phyloP scores from a whole-genome alignment of 1,140 invertebrate genomes.

The Coptotermes formosanus region DNA sequence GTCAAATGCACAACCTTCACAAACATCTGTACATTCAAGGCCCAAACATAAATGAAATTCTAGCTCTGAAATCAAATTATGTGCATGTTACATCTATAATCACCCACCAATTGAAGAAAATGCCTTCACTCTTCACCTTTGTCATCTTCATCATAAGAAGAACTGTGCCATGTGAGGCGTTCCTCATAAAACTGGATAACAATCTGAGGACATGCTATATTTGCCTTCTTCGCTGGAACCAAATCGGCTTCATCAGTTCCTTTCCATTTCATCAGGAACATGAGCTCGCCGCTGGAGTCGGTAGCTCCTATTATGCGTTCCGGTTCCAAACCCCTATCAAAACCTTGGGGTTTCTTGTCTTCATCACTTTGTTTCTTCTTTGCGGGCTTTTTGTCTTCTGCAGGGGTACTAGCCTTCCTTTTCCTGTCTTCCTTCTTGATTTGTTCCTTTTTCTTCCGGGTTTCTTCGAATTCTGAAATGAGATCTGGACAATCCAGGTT shows the following conservation, averaged over 20 bases:
- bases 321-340: conserved; percentile 86
- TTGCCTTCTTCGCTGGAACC: conserved; percentile 87
- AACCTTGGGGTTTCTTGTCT: conserved; percentile 66
- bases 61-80: too few species aligned
- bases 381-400: conserved; percentile 33
- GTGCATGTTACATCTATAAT: too few species aligned
- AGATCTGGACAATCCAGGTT: conserved; percentile 92
- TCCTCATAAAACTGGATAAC: conserved; percentile 97
- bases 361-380: conserved; percentile 42
- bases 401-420: conserved; percentile 7
- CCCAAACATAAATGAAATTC: too few species aligned
- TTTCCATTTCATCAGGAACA: conserved; percentile 98
- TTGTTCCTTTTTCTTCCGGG: conserved; percentile 27
- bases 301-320: conserved; percentile 95
- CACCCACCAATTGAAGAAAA: too few species aligned
- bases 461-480: conserved; percentile 70
- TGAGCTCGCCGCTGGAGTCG: conserved; percentile 91
- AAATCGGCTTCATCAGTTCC: conserved; percentile 93
- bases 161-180: conserved; percentile 89
- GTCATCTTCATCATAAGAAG: conserved; percentile 62
- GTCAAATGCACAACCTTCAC: too few species aligned
- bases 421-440: conserved; percentile 42
- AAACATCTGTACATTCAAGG: too few species aligned
- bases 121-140: too few species aligned
- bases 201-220: conserved; percentile 88